These are phyloP conservation scores for Acleris laterana DNA, from an alignment of 2,888 invertebrate genomes.

Conservation along the genomic window DNA sequence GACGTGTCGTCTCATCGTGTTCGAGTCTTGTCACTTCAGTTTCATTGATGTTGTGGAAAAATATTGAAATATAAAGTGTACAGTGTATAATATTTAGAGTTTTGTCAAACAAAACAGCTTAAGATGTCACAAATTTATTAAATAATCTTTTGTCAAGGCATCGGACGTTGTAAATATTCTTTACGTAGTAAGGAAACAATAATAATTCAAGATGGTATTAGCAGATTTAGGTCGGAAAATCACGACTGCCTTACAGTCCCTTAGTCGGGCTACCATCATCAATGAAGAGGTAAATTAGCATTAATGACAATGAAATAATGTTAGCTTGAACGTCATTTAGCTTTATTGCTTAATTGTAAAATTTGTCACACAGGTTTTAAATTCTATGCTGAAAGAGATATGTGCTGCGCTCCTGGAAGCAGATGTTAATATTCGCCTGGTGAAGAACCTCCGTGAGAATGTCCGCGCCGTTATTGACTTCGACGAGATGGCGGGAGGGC, in stretches of 20 bases:
- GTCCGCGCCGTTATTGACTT: slow-evolving; percentile 98
- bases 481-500: slow-evolving; percentile 99
- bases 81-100: slow-evolving; percentile 15
- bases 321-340: neutral
- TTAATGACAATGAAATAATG: neutral
- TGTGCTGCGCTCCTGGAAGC: slow-evolving; percentile 98
- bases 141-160: slow-evolving; percentile 8
- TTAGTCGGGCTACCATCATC: slow-evolving; percentile 99
- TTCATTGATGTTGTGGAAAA: slow-evolving; percentile 34
- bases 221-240: slow-evolving; percentile 99
- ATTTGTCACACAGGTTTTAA: slow-evolving; percentile 89
- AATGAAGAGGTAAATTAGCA: slow-evolving; percentile 93
- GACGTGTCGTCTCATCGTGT: slow-evolving; percentile 65
- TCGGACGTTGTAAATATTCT: slow-evolving; percentile 11
- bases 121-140: slow-evolving; percentile 50
- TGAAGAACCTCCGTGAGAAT: slow-evolving; percentile 98
- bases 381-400: slow-evolving; percentile 99
- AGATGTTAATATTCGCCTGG: slow-evolving; percentile 97
- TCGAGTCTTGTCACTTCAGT: slow-evolving; percentile 55
- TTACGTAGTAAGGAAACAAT: slow-evolving; percentile 24
- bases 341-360: neutral
- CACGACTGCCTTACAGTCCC: slow-evolving; percentile 97
- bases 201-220: slow-evolving; percentile 94
- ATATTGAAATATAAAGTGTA: slow-evolving; percentile 37
- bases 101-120: slow-evolving; percentile 34